Conservation (phyloP, 2,797 vertebrate genomes). For the Siniperca undulata region DNA sequence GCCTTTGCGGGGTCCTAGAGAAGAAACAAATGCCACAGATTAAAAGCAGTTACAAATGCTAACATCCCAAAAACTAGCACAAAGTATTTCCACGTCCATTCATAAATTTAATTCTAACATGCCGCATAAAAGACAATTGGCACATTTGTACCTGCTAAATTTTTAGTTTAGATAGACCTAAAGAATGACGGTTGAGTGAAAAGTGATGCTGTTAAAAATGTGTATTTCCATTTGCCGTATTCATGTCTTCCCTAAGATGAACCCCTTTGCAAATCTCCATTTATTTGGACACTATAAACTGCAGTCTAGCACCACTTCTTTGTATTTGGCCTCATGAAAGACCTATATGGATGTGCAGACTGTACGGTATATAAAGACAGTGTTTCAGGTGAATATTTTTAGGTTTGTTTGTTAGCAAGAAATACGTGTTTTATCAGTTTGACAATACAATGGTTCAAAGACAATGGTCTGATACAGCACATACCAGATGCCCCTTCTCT, state of each 20-base stretch:
- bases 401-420: not conserved
- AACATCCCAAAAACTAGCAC: not conserved
- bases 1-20: slow-evolving; percentile 91
- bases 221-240: not conserved
- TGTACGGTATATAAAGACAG: not conserved
- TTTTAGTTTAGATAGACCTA: too few species aligned
- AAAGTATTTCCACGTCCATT: not conserved
- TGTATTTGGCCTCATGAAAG: not conserved
- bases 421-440: not conserved
- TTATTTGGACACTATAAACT: not conserved
- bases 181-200: not conserved
- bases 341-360: not conserved
- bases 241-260: not conserved
- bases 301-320: not conserved
- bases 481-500: not conserved
- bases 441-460: not conserved
- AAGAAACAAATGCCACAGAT: slow-evolving; percentile 4
- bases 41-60: not conserved
- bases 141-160: not conserved
- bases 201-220: not conserved
- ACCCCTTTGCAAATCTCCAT: not conserved
- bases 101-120: not conserved
- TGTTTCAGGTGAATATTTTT: not conserved
- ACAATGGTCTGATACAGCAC: not conserved
- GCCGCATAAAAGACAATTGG: not conserved